Conservation (phyloP, 2,797 vertebrate species). For the Gorsachius magnificus region DNA sequence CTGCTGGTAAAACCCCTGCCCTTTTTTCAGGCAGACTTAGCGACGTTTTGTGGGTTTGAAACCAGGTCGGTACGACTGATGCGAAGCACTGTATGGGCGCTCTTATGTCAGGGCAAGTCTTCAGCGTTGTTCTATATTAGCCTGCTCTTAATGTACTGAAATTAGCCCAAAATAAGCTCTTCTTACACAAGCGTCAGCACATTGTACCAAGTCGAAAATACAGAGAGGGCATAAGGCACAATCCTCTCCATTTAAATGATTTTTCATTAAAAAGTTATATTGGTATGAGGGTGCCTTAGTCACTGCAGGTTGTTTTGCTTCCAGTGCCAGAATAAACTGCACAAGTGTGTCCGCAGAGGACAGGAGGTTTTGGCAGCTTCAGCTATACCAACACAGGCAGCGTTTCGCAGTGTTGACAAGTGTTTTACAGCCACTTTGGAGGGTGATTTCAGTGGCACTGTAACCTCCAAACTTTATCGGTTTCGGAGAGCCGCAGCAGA, state of each 20-base stretch:
- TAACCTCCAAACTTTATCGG: slow-evolving; percentile 20
- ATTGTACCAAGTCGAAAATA: background rate
- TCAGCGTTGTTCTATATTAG: background rate
- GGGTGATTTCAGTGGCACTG: slow-evolving; percentile 54
- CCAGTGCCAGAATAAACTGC: slow-evolving; percentile 58
- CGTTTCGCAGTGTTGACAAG: slow-evolving; percentile 36
- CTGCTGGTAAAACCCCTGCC: background rate
- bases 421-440: slow-evolving; percentile 68
- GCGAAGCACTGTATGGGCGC: background rate
- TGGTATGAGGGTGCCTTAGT: slow-evolving; percentile 41
- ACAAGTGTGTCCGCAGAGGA: slow-evolving; percentile 34
- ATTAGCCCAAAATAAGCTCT: background rate
- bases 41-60: background rate
- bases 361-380: slow-evolving; percentile 57
- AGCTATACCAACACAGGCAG: slow-evolving; percentile 45
- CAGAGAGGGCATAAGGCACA: slow-evolving; percentile 34
- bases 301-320: slow-evolving; percentile 56
- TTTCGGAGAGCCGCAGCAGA: slow-evolving; percentile 1
- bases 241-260: slow-evolving; percentile 51
- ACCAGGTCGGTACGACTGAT: background rate
- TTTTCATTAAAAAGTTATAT: slow-evolving; percentile 47
- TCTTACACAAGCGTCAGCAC: background rate
- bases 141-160: background rate
- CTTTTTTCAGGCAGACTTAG: background rate
- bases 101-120: background rate